Evolutionary conservation across 2,113 vertebrate genomes (phyloP).

Genomic region (Poeciliopsis retropinna): DNA sequence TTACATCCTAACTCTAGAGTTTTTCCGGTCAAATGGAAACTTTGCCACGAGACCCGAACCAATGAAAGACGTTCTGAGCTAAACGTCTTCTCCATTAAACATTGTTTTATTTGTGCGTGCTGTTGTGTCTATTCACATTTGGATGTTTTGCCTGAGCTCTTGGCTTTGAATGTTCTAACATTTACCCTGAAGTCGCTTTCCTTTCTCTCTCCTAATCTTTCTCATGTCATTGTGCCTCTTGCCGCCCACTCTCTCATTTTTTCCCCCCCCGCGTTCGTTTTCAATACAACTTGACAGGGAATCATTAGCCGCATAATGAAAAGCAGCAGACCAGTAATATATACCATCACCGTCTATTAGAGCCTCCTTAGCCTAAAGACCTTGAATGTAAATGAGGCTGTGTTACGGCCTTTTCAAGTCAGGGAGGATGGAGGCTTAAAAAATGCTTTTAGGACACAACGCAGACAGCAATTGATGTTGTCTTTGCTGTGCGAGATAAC

Average conservation of each 20-base stretch:
- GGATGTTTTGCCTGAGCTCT: background rate
- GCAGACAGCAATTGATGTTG: conserved; percentile 18
- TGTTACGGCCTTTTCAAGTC: conserved; percentile 34
- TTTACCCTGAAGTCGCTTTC: background rate
- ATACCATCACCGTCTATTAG: conserved; percentile 70
- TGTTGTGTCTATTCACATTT: background rate
- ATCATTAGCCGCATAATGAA: conserved; percentile 75
- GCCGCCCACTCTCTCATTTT: conserved; percentile 39
- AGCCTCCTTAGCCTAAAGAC: conserved; percentile 67
- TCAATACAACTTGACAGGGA: conserved; percentile 72
- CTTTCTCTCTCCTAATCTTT: background rate
- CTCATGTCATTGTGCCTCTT: conserved; percentile 15
- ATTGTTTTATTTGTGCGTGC: background rate
- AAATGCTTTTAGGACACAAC: conserved; percentile 33
- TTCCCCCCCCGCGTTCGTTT: conserved; percentile 53
- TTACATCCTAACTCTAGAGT: too few relatives aligned
- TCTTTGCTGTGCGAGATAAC: background rate
- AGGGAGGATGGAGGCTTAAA: conserved; percentile 16
- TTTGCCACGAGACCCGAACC: too few relatives aligned
- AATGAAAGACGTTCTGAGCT: too few relatives aligned
- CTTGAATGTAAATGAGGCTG: conserved; percentile 60
- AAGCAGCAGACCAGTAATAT: conserved; percentile 70
- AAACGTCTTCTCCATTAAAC: too few relatives aligned
- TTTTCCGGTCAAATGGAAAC: too few relatives aligned
- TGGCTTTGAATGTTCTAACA: conserved; percentile 3